Evolutionary conservation across 2,113 vertebrate species (phyloP), one percentile per base, ranked within the genome.

Genomic region (Proteles cristata): DNA sequence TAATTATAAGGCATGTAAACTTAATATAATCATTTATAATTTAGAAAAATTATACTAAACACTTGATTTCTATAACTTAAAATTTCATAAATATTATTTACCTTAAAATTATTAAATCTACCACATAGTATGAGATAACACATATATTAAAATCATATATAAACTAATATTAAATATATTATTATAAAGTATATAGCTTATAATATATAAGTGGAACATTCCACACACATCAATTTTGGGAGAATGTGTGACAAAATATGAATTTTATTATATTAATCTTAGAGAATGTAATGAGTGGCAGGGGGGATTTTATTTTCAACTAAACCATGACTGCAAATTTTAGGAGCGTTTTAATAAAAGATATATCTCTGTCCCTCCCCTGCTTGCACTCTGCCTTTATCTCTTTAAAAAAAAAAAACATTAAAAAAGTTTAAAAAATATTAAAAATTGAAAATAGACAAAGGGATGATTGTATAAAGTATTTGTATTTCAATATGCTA

Each of bases 31-130:
- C 35, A 3, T 84, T 96, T 95, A 65, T 31, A 79, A 87, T 50
- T 4, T 71, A 83, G 39, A 43, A 82, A 83, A 82, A 76, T 26
- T 68, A 45, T 48, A 39, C 65, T 43, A 79, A 93, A 93, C 0
- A 69, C 39, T 84, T 91, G 7, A 77, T 76, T 92, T 86, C 26
- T 69, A 33, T 48, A 96, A 90, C 83, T 77, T 82, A 61, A 84
- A 80, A 0, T 81, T 88, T 63, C 31, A 69, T 85, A 86, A 86
- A 33, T 39, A 66, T 65, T 48, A 77, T 82, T 82, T 79, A 43
- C 14, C 19, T 50, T 69, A 95, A 91, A 82, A 23, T 69, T n/a
- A 90, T 77, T 88, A 68, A 31, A 19, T 90, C 19, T 86, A 12
- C 0, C 25, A 73, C 3, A 14, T 35, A 80, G 10, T 6, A 83